phyloP scores from a whole-genome alignment of 2,888 invertebrate genomes.

The Aspidiotus rigidus region DNA sequence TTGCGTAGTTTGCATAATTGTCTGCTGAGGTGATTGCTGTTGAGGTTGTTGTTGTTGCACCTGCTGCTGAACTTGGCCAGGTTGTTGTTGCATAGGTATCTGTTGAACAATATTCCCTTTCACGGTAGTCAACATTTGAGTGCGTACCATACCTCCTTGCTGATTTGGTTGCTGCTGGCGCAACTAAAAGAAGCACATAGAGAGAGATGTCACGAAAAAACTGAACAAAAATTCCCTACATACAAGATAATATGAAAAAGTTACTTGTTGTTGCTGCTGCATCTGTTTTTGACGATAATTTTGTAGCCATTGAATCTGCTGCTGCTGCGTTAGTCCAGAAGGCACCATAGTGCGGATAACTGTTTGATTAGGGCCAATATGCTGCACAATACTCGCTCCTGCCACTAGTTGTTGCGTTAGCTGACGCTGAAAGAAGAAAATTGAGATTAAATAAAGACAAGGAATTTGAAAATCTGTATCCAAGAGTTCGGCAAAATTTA shows the following conservation, averaged over 20 bases:
- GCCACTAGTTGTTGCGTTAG: constrained; percentile 28
- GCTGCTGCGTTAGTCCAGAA: constrained; percentile 33
- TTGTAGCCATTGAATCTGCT: constrained; percentile 35
- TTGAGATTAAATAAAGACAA: constrained; percentile 10
- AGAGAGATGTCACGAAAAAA: constrained; percentile 3
- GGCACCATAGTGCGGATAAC: constrained; percentile 35
- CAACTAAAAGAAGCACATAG: constrained; percentile 33
- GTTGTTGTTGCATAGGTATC: constrained; percentile 23
- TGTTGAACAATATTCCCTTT: constrained; percentile 29
- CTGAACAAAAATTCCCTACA: background rate
- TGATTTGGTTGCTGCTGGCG: constrained; percentile 38
- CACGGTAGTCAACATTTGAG: constrained; percentile 19
- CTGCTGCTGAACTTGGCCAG: constrained; percentile 40
- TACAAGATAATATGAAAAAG: background rate
- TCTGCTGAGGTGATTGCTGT: constrained; percentile 11
- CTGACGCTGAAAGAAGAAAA: constrained; percentile 29
- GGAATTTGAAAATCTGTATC: too few species aligned
- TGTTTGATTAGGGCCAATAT: constrained; percentile 30
- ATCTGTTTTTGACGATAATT: constrained; percentile 31
- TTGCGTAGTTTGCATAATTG: constrained; percentile 4
- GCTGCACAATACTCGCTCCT: constrained; percentile 34
- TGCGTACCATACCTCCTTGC: constrained; percentile 36
- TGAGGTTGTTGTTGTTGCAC: constrained; percentile 38
- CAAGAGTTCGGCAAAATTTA: background rate
- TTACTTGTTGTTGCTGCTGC: constrained; percentile 35